Evolutionary conservation across 2,113 vertebrate species (phyloP).

Genomic region (Microcebus murinus): DNA sequence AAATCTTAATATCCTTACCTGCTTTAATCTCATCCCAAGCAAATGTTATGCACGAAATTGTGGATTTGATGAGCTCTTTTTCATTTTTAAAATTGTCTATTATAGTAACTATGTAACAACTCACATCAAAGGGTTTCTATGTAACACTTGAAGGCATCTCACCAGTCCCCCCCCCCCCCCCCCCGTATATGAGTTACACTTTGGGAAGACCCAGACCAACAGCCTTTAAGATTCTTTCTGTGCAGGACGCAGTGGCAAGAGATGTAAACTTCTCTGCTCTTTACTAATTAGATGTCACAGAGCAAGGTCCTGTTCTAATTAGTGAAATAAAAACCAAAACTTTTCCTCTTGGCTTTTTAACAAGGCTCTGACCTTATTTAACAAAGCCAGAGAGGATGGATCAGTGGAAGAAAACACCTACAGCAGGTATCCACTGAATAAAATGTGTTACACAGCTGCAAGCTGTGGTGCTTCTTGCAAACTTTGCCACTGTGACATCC

Average conservation of each 20-base stretch:
- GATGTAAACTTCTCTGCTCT: neutral
- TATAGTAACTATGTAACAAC: neutral
- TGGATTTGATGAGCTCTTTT: neutral
- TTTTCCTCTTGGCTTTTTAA: neutral
- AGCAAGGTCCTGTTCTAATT: constrained; percentile 3
- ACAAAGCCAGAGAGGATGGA: neutral
- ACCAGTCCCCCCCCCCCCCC: too few species aligned
- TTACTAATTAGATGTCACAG: neutral
- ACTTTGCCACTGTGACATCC: neutral
- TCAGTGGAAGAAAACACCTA: neutral
- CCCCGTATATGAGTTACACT: neutral
- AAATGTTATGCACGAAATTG: neutral
- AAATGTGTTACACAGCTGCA: neutral
- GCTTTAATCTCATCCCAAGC: neutral
- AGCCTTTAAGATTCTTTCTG: neutral
- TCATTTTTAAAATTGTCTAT: neutral
- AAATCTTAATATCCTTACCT: neutral
- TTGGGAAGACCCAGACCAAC: neutral
- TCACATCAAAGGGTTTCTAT: neutral
- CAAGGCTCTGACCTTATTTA: neutral
- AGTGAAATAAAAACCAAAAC: neutral
- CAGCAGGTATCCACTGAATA: neutral
- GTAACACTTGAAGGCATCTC: neutral
- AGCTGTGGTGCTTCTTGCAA: neutral
- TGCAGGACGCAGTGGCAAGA: neutral